These are phyloP conservation scores for Drosophila funebris DNA, from an alignment of 1,140 invertebrate genomes.

Conservation along the genomic window DNA sequence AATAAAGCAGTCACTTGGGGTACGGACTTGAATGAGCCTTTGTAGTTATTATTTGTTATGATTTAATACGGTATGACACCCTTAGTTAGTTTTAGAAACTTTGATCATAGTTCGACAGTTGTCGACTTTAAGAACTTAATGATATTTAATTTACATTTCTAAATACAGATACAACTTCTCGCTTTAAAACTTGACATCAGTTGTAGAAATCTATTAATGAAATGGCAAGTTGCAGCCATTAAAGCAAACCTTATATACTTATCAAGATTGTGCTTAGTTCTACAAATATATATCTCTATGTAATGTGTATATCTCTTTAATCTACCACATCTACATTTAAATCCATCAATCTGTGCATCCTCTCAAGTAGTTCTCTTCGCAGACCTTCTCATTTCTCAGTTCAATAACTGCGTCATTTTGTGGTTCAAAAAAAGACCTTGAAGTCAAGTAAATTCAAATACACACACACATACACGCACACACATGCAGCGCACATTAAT, in stretches of 20 bases:
- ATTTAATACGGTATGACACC: neutral
- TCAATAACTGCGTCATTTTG: slow-evolving; percentile 18
- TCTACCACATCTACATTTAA: neutral
- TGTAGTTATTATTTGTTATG: neutral
- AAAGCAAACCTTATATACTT: too few species aligned
- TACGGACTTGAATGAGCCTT: neutral
- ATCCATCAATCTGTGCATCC: neutral
- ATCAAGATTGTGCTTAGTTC: too few species aligned
- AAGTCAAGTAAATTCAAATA: slow-evolving; percentile 32
- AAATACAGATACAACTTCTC: too few species aligned
- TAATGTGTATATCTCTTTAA: neutral
- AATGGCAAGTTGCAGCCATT: too few species aligned
- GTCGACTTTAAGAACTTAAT: too few species aligned
- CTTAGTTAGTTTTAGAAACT: neutral
- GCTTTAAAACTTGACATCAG: too few species aligned
- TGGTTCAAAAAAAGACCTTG: slow-evolving; percentile 32
- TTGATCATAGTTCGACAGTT: neutral
- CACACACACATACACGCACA: slow-evolving; percentile 6
- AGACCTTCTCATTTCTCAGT: neutral
- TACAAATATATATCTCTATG: too few species aligned
- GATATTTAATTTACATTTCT: too few species aligned
- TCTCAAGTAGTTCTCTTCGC: neutral
- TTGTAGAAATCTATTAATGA: too few species aligned
- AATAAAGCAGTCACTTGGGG: slow-evolving; percentile 4
- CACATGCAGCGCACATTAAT: slow-evolving; percentile 36